Percentiles rank a stretch among this genome's conserved stretches.
These are phyloP conservation scores for Naso thynnoides DNA, from an alignment of 2,797 vertebrate genomes.

Conservation along the genomic window DNA sequence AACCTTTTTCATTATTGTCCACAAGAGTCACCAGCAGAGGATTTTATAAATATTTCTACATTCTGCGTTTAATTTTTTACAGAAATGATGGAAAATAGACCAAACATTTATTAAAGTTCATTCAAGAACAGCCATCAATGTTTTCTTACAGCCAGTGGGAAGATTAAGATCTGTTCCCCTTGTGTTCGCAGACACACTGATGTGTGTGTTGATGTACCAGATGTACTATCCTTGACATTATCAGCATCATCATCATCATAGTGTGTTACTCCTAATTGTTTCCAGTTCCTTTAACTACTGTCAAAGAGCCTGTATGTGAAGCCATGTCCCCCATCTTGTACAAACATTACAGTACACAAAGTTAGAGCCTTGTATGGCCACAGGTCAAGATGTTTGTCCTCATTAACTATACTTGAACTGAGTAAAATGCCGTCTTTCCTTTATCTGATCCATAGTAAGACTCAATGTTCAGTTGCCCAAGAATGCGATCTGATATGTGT, in stretches of 20 bases:
- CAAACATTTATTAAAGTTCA: neutral
- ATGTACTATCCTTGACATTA: neutral
- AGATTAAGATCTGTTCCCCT: neutral
- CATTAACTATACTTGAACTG: neutral
- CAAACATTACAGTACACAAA: neutral
- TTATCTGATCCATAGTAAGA: conserved; percentile 1
- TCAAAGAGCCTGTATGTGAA: neutral
- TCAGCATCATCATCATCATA: neutral
- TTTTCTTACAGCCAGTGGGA: neutral
- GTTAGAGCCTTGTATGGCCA: neutral
- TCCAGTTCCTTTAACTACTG: neutral
- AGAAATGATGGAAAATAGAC: neutral
- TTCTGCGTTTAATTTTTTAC: neutral
- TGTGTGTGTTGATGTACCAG: neutral
- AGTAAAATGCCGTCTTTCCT: neutral
- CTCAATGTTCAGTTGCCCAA: conserved; percentile 1
- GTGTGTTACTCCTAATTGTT: too few relatives aligned
- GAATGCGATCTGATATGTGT: conserved; percentile 20
- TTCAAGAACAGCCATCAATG: neutral
- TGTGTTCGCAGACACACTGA: neutral
- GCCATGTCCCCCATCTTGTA: neutral
- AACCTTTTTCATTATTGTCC: too few relatives aligned
- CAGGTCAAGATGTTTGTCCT: neutral
- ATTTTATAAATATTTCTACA: neutral
- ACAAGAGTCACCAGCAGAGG: neutral